A percentile compares a stretch with the other conserved stretches of the same genome.
phyloP scores from a whole-genome alignment of 2,113 vertebrate species.

The Camarhynchus parvulus region DNA sequence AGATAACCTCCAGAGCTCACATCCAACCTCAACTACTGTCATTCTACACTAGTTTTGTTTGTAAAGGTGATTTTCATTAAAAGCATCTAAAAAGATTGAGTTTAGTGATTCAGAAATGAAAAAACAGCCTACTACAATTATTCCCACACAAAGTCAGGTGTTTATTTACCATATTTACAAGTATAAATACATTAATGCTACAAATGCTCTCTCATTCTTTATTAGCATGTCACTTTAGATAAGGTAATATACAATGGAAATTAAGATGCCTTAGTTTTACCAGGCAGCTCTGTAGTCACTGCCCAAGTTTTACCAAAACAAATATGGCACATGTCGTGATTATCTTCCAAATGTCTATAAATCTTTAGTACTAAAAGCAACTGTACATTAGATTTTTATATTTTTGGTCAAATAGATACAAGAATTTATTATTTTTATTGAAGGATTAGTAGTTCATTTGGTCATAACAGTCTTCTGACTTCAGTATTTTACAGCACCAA shows the following conservation, averaged over 20 bases:
- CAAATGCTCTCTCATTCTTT: background rate
- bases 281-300: background rate
- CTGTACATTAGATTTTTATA: background rate
- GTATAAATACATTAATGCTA: background rate
- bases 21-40: background rate
- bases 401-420: background rate
- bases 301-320: background rate
- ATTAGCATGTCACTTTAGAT: background rate
- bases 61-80: background rate
- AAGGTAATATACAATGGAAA: background rate
- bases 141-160: background rate
- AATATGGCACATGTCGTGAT: rapidly evolving
- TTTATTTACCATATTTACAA: conserved; percentile 45
- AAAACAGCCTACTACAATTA: background rate
- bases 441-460: background rate
- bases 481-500: background rate
- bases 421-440: background rate
- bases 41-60: background rate
- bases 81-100: background rate
- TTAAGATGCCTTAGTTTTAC: background rate
- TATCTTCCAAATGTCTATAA: background rate
- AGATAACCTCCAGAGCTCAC: background rate
- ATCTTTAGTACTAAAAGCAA: background rate
- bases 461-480: background rate
- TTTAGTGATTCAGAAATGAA: background rate